Evolutionary conservation across 2,797 vertebrate species (phyloP).

Genomic region (Sphenodon punctatus): DNA sequence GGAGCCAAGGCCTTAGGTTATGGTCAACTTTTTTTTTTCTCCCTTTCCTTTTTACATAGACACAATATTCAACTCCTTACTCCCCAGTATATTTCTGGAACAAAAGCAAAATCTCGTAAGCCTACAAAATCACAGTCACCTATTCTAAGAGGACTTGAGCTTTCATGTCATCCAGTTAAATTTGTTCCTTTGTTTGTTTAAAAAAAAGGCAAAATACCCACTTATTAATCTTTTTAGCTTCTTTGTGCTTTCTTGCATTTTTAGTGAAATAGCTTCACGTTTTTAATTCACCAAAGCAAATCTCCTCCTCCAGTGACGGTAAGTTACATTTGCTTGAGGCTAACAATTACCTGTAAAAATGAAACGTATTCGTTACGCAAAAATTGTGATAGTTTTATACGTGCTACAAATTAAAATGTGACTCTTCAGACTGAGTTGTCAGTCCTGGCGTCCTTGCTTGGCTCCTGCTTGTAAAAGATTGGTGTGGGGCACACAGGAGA

Average conservation of each 20-base stretch:
- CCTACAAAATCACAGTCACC: slow-evolving; percentile 41
- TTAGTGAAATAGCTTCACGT: slow-evolving; percentile 45
- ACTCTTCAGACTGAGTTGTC: neutral
- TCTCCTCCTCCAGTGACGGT: slow-evolving; percentile 54
- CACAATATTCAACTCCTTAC: slow-evolving; percentile 37
- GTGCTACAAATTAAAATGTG: neutral
- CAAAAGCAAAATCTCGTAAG: slow-evolving; percentile 43
- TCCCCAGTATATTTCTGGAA: slow-evolving; percentile 41
- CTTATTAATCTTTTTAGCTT: slow-evolving; percentile 45
- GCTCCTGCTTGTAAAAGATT: neutral
- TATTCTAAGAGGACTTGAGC: slow-evolving; percentile 49
- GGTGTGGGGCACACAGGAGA: neutral
- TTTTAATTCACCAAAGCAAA: slow-evolving; percentile 68
- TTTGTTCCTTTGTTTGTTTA: neutral
- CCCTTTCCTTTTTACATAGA: slow-evolving; percentile 12
- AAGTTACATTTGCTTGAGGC: slow-evolving; percentile 60
- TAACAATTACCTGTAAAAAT: slow-evolving; percentile 66
- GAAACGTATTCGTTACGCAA: slow-evolving; percentile 4
- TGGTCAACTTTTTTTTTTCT: slow-evolving; percentile 53
- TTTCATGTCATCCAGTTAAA: slow-evolving; percentile 53
- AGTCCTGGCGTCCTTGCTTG: neutral
- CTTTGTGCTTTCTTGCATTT: slow-evolving; percentile 40
- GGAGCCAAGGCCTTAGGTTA: slow-evolving; percentile 71
- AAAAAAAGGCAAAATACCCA: slow-evolving; percentile 40
- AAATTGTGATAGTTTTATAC: neutral